These are phyloP conservation scores for Ameiurus melas DNA, from an alignment of 2,113 vertebrate genomes.

Conservation along the genomic window DNA sequence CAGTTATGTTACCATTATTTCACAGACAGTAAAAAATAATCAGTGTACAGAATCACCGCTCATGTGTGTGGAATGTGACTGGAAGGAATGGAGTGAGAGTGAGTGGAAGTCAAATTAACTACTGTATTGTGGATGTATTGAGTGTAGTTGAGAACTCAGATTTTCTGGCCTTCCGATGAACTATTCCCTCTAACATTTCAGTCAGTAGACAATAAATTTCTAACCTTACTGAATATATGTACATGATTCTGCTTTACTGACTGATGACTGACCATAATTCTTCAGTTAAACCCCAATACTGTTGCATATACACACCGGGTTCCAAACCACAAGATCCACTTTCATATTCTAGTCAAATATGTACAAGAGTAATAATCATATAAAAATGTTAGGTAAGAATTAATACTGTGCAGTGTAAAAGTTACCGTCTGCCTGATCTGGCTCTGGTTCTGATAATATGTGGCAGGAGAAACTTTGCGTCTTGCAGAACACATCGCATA, in stretches of 20 bases:
- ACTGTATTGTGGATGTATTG: background rate
- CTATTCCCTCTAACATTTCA: background rate
- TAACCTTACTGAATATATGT: background rate
- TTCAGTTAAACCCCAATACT: background rate
- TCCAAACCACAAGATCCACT: background rate
- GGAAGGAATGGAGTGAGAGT: background rate
- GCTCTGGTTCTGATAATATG: constrained; percentile 38
- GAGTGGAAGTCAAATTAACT: background rate
- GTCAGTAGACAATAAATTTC: constrained; percentile 8
- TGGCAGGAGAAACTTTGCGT: constrained; percentile 22
- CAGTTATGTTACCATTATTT: background rate
- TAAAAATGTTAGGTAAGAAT: background rate
- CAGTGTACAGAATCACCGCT: background rate
- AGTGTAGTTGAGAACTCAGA: background rate
- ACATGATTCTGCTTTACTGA: background rate
- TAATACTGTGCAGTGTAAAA: background rate
- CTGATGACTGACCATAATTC: constrained; percentile 8
- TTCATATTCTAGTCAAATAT: background rate
- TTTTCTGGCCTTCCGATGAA: background rate
- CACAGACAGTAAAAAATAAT: background rate
- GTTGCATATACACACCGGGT: background rate
- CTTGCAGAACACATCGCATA: constrained; percentile 19
- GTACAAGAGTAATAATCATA: background rate
- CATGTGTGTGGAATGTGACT: background rate
- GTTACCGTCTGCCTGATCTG: constrained; percentile 39